Conservation (phyloP, 2,888 invertebrate species). For the Conchocele bisecta region DNA sequence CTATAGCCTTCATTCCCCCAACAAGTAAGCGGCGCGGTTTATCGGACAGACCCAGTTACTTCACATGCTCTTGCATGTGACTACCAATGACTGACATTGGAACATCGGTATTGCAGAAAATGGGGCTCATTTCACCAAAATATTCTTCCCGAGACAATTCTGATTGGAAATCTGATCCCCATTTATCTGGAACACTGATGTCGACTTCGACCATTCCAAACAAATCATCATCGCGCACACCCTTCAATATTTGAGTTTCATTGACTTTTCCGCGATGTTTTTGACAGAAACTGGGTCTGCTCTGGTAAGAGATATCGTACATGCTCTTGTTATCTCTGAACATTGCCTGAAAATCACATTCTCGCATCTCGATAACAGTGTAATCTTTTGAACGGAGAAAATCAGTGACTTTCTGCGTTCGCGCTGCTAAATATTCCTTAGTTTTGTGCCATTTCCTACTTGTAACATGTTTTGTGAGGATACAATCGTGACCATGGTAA, state of each 20-base stretch:
- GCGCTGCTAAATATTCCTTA: conserved; percentile 1
- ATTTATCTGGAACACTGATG: conserved; percentile 16
- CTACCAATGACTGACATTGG: not conserved
- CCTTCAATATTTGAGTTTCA: conserved; percentile 3
- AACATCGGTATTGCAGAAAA: conserved; percentile 37
- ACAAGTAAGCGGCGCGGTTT: conserved; percentile 28
- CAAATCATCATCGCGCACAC: not conserved
- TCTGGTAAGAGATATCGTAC: not conserved
- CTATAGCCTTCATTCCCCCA: conserved; percentile 29
- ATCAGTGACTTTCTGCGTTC: conserved; percentile 1
- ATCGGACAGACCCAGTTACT: conserved; percentile 5
- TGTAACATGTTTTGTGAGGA: conserved; percentile 19
- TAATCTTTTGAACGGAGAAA: conserved; percentile 17
- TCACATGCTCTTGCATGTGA: conserved; percentile 25
- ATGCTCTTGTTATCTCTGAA: too few relatives aligned
- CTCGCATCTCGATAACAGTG: conserved; percentile 39
- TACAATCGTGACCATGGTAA: conserved; percentile 32
- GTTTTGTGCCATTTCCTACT: conserved; percentile 25
- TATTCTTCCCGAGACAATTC: conserved; percentile 24
- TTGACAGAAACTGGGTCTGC: too few relatives aligned
- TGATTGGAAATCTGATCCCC: not conserved
- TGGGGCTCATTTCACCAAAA: conserved; percentile 28
- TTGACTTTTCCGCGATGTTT: not conserved
- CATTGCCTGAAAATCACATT: conserved; percentile 31
- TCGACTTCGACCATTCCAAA: conserved; percentile 31